Evolutionary conservation across 2,113 vertebrate genomes (phyloP), one percentile per base, ranked within the genome.

Genomic region (Sminthopsis crassicaudata): DNA sequence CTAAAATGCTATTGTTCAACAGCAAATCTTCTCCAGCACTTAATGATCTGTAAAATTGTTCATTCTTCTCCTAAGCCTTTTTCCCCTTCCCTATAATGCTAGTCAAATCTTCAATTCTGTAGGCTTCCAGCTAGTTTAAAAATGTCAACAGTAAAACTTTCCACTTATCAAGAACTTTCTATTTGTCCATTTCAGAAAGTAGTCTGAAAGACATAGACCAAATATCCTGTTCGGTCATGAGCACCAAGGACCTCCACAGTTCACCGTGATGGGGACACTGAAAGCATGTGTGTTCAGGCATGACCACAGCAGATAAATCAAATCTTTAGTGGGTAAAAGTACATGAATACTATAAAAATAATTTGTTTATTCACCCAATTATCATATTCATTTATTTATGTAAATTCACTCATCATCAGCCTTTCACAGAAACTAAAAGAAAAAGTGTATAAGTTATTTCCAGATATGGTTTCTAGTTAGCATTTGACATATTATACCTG

Each of bases 381-480:
- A 24, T 89, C 92, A 95, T 91, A 93, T 26, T 92, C 53, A 88
- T 94, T 3, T 92, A 55, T 97, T 97, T 98, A 50, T 96, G 84
- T 89, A 96, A 97, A 94, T 52, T 1, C 14, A 0, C 92, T 91
- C 95, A 23, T 92, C 93, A 22, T 90, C 84, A 90, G 51, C 4
- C 91, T 8, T 94, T 96, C 92, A 93, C 92, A 11, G 60, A 89
- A 97, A 88, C 46, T 92, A 26, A 48, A 84, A 54, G 54, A 96
- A 92, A 55, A 91, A 55, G 0, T 96, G 0, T 95, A 93, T 96
- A 53, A 95, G 97, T 89, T 94, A n/a, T 76, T 24, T 92, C 54
- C 51, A 84, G 94, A 23, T 4, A 0, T 92, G 93, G n/a, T 60
- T 98, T 97, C 92, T 90, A 96, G 12, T 96, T 92, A 88, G 96